Conservation (phyloP, 2,797 vertebrate species). For the Numenius phaeopus region DNA sequence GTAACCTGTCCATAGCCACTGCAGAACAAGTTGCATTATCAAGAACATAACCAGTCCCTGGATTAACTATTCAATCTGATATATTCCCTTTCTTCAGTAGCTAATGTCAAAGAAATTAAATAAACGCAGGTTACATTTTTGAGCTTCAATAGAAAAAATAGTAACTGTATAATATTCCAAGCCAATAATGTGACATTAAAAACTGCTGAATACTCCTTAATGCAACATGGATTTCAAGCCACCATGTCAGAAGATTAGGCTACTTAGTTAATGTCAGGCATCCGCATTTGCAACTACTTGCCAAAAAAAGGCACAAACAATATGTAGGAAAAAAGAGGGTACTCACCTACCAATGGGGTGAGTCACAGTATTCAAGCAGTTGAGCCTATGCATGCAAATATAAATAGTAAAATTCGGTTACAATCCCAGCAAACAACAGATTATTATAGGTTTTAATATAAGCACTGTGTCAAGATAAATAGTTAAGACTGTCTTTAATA, state of each 20-base stretch:
- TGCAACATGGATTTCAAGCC: background rate
- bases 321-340: background rate
- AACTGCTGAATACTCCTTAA: background rate
- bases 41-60: constrained; percentile 51
- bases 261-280: background rate
- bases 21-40: constrained; percentile 64
- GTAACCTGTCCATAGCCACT: constrained; percentile 73
- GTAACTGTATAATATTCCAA: background rate
- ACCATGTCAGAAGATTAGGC: background rate
- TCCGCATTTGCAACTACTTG: constrained; percentile 13
- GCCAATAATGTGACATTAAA: background rate
- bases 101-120: background rate
- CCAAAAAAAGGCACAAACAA: constrained; percentile 9
- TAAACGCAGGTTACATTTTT: background rate
- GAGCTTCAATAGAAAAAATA: background rate
- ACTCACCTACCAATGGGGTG: background rate
- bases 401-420: background rate
- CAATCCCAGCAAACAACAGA: constrained; percentile 19
- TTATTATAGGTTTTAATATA: constrained; percentile 6
- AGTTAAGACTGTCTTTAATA: background rate
- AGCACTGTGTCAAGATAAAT: background rate
- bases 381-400: background rate
- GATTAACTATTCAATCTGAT: constrained; percentile 58
- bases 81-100: constrained; percentile 31
- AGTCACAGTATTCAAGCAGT: background rate